Base-by-base conservation (phyloP, 2,113 vertebrate species). In the Mobula birostris region DNA sequence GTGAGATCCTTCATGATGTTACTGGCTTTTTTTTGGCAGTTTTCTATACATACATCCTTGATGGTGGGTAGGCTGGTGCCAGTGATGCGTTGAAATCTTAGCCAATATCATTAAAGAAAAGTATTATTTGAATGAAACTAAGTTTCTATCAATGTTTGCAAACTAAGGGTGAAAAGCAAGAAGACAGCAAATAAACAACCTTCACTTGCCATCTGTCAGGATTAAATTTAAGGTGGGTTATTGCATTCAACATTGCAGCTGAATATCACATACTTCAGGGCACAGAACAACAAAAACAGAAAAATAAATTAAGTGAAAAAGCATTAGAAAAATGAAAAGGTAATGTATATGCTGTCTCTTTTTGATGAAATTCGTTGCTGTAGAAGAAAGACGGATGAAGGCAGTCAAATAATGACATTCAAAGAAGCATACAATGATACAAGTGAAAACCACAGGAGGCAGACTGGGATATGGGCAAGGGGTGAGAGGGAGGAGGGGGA, bases 251-350 rank as follows among this genome's bases (percentile, higher is more conserved):
- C 85, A 66, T 7, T 90, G 85, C 85, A 90, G 85, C 85, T 90
- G 85, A 17, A 90, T 5, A 66, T 90, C 85, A 90, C 61, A 90
- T 66, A 29, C 85, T 17, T 90, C 85, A 90, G 32, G 5, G 32
- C 32, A 90, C 15, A 66, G 85, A 90, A 90, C 7, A 15, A 29
- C 85, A 32, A 90, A 90, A n/a, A 66, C 85, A 90, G 61, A 90
- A 90, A 90, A 90, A 88, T 88, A 90, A 90, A 90, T 90, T 61
- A 32, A 90, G 66, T 90, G 29, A 90, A 66, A 90, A 66, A 36
- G 85, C 61, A 90, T 66, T 66, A 90, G 61, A 90, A 90, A 90
- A 61, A 90, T 90, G 66, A n/a, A 88, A 58, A 7, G 85, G n/a
- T 61, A 90, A 66, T 90, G 66, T 90, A 66, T 90, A 90, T 90